Evolutionary conservation across 2,888 invertebrate genomes (phyloP).

Genomic region (Limnephilus auricula): DNA sequence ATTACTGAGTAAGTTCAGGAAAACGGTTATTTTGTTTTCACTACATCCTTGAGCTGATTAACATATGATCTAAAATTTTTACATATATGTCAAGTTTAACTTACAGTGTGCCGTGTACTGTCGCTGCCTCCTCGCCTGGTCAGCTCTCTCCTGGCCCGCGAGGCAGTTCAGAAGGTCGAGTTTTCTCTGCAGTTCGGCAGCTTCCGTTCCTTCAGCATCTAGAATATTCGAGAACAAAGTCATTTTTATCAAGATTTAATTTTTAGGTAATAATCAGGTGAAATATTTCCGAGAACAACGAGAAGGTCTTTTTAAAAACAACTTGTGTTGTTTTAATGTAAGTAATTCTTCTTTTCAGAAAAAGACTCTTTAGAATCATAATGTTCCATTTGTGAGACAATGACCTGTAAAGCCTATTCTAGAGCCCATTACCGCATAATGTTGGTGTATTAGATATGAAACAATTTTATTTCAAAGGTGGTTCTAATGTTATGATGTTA

Average conservation of each 20-base stretch:
- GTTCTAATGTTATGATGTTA: background rate
- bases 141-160: slow-evolving; percentile 91
- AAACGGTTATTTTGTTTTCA: background rate
- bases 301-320: background rate
- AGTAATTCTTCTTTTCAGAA: background rate
- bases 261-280: background rate
- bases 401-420: too few species aligned
- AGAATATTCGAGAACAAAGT: slow-evolving; percentile 69
- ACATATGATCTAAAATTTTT: background rate
- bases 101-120: slow-evolving; percentile 90
- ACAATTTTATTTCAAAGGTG: too few species aligned
- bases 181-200: slow-evolving; percentile 92
- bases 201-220: slow-evolving; percentile 93
- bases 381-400: too few species aligned
- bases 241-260: slow-evolving; percentile 12
- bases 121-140: slow-evolving; percentile 87
- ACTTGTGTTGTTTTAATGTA: background rate
- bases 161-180: slow-evolving; percentile 93
- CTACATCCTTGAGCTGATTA: too few species aligned
- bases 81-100: slow-evolving; percentile 71
- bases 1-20: background rate
- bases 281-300: background rate
- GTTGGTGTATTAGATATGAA: too few species aligned
- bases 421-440: too few species aligned
- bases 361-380: too few species aligned